Conservation (phyloP, 2,797 vertebrate species). For the Lepus oiostolus region DNA sequence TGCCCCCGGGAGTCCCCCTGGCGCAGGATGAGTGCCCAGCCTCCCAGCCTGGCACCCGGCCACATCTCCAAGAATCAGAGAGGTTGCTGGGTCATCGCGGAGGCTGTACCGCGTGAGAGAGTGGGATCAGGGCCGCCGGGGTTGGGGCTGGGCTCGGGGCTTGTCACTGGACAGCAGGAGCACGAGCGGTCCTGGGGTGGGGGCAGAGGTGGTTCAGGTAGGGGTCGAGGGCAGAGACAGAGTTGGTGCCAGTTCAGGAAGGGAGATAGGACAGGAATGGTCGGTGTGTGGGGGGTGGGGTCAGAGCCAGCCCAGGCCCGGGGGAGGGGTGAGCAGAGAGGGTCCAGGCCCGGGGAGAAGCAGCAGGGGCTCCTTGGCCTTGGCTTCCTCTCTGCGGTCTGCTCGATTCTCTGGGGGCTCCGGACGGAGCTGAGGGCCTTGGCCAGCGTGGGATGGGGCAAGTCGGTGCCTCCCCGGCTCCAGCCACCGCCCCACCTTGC, state of each 20-base stretch:
- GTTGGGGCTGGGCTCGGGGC: background rate
- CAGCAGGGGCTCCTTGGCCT: slow-evolving; percentile 10
- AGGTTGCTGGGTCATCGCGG: background rate
- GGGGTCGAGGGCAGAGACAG: background rate
- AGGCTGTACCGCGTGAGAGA: background rate
- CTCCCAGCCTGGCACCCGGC: background rate
- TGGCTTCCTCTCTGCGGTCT: slow-evolving; percentile 62
- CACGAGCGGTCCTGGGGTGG: background rate
- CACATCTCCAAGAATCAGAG: background rate
- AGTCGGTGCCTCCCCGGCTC: background rate
- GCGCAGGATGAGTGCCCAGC: background rate
- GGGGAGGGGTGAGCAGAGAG: background rate
- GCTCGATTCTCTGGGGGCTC: slow-evolving; percentile 17
- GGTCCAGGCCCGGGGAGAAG: background rate
- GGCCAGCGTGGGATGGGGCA: background rate
- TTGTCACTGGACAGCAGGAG: background rate
- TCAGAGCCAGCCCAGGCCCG: background rate
- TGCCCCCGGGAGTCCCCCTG: background rate
- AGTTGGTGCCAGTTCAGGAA: background rate
- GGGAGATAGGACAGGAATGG: background rate
- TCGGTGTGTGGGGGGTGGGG: background rate
- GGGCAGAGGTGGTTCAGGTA: background rate
- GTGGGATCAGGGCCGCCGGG: background rate
- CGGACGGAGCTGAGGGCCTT: background rate
- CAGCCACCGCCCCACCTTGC: background rate